Percentiles rank a stretch among this genome's conserved stretches.
These are phyloP conservation scores for Ailurus styani DNA, from an alignment of 2,113 vertebrate species.

Conservation along the genomic window DNA sequence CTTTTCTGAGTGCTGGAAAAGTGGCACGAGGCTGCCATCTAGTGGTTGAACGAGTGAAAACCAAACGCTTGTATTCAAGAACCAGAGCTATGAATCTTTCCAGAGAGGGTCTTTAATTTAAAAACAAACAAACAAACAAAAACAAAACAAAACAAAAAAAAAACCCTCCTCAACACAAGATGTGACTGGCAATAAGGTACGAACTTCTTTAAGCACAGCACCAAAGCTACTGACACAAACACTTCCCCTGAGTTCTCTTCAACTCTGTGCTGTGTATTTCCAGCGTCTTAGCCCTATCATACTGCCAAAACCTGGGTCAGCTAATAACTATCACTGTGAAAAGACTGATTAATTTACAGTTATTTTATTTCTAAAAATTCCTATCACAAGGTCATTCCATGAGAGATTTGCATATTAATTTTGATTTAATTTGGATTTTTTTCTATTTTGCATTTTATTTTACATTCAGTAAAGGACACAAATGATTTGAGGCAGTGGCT, in stretches of 20 bases:
- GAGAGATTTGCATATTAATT: background rate
- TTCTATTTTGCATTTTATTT: background rate
- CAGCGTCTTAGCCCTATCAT: background rate
- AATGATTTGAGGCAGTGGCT: background rate
- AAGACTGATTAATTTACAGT: background rate
- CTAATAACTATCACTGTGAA: background rate
- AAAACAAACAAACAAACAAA: background rate
- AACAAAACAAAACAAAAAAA: background rate
- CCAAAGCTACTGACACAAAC: background rate
- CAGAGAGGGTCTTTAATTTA: background rate
- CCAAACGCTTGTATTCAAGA: background rate
- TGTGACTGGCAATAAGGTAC: background rate
- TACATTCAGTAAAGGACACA: background rate
- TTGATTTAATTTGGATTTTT: background rate
- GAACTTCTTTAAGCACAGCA: background rate
- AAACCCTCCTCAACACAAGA: background rate
- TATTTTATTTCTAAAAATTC: background rate
- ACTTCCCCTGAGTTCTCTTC: background rate
- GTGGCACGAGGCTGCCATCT: constrained; percentile 67
- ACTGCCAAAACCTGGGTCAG: background rate
- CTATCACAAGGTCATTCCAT: background rate
- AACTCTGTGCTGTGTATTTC: background rate
- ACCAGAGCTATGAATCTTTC: background rate
- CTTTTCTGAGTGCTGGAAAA: background rate
- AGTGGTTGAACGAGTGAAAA: constrained; percentile 12